These are phyloP conservation scores for Thunnus albacares DNA, from an alignment of 2,797 vertebrate species.

Conservation along the genomic window DNA sequence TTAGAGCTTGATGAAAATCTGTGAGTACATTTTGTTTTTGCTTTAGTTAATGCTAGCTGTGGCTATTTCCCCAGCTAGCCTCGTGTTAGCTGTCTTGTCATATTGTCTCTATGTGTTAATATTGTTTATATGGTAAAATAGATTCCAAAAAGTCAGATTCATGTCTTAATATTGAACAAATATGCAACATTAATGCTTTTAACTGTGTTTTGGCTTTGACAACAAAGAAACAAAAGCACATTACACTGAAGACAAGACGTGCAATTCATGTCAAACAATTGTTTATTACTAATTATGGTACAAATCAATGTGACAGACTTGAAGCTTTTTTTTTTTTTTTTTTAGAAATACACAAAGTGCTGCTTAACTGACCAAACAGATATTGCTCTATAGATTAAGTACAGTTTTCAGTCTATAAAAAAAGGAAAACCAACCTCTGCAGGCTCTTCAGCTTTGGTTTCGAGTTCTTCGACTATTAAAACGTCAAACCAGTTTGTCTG, in stretches of 20 bases:
- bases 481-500: constrained; percentile 66
- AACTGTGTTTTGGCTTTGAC: not conserved
- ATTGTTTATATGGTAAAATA: not conserved
- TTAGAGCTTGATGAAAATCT: too few species aligned
- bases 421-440: constrained; percentile 93
- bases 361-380: constrained; percentile 99
- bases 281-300: constrained; percentile 99
- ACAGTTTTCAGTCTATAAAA: constrained; percentile 92
- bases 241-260: constrained; percentile 63
- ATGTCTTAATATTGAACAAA: not conserved
- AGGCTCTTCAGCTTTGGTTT: constrained; percentile 99
- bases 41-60: too few species aligned
- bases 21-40: too few species aligned
- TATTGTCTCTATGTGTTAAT: not conserved
- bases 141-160: not conserved
- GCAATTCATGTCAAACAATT: constrained; percentile 96
- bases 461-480: constrained; percentile 90
- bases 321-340: constrained; percentile 87
- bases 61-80: too few species aligned
- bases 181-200: too few species aligned
- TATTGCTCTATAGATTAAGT: constrained; percentile 99
- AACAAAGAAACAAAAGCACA: not conserved
- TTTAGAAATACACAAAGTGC: constrained; percentile 99
- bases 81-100: not conserved
- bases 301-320: constrained; percentile 99